These are phyloP conservation scores for Gobiocypris rarus DNA, from an alignment of 2,113 vertebrate genomes.

Conservation along the genomic window DNA sequence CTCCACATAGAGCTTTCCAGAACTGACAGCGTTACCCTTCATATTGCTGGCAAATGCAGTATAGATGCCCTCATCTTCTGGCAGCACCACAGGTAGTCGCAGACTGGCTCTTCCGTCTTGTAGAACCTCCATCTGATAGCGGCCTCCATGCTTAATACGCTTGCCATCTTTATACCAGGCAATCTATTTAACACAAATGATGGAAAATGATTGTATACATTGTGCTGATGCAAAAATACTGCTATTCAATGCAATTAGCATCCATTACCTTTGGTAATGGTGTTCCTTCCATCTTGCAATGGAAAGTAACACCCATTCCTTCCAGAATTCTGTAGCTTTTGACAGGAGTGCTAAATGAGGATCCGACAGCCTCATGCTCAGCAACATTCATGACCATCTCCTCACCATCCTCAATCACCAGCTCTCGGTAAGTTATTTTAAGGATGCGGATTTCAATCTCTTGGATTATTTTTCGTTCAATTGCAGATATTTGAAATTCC, in stretches of 20 bases:
- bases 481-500: constrained; percentile 94
- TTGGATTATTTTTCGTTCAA: constrained; percentile 95
- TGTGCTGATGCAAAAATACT: not conserved
- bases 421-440: constrained; percentile 88
- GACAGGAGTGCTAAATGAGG: constrained; percentile 86
- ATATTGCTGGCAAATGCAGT: constrained; percentile 91
- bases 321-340: constrained; percentile 96
- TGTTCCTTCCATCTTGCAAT: constrained; percentile 90
- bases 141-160: constrained; percentile 85
- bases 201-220: not conserved
- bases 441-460: constrained; percentile 96
- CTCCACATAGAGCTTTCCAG: constrained; percentile 93
- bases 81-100: constrained; percentile 85
- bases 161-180: constrained; percentile 98
- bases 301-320: constrained; percentile 93
- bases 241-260: constrained; percentile 10
- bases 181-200: constrained; percentile 75
- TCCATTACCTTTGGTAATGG: constrained; percentile 90
- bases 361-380: constrained; percentile 84
- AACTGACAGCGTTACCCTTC: constrained; percentile 94
- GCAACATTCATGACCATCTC: constrained; percentile 84
- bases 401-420: constrained; percentile 91
- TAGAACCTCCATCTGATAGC: constrained; percentile 88
- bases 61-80: constrained; percentile 97
- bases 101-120: constrained; percentile 92